Percentiles rank a stretch among this genome's conserved stretches.
Conservation (phyloP, 2,888 invertebrate genomes). For the Pasiphila rectangulata region DNA sequence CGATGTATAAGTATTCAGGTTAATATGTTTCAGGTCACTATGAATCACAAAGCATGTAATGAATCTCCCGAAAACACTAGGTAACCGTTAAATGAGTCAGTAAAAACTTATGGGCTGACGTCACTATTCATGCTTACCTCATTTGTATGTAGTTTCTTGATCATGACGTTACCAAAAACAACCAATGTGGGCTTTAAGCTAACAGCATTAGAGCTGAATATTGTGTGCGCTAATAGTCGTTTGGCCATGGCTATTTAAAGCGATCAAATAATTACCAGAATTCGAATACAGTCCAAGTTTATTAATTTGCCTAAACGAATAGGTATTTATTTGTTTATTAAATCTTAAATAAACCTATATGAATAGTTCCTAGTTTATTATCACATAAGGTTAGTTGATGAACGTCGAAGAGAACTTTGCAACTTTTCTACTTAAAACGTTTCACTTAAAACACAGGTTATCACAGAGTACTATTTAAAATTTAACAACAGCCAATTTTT, state of each 20-base stretch:
- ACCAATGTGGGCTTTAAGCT: conserved; percentile 30
- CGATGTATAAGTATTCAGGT: too few relatives aligned
- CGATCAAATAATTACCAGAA: background rate
- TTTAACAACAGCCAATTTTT: background rate
- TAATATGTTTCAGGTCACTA: too few relatives aligned
- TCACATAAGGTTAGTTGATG: conserved; percentile 9
- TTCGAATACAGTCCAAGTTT: too few relatives aligned
- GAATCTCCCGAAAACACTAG: too few relatives aligned
- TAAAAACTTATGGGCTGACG: too few relatives aligned
- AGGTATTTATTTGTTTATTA: background rate
- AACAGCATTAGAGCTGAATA: conserved; percentile 38
- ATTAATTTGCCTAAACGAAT: too few relatives aligned
- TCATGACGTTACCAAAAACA: conserved; percentile 29
- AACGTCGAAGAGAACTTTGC: background rate
- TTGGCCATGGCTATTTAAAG: conserved; percentile 44
- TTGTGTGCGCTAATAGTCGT: conserved; percentile 40
- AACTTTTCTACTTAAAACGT: too few relatives aligned
- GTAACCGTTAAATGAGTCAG: too few relatives aligned
- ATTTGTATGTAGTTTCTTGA: conserved; percentile 43
- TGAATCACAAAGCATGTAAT: too few relatives aligned
- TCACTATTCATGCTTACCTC: conserved; percentile 51
- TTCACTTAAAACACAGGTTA: background rate
- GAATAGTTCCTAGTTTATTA: background rate
- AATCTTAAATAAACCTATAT: too few relatives aligned
- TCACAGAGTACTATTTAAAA: too few relatives aligned